A percentile compares a stretch with the other conserved stretches of the same genome.
These are phyloP conservation scores for Tetragonisca angustula DNA, from an alignment of 2,888 invertebrate species.

Conservation along the genomic window DNA sequence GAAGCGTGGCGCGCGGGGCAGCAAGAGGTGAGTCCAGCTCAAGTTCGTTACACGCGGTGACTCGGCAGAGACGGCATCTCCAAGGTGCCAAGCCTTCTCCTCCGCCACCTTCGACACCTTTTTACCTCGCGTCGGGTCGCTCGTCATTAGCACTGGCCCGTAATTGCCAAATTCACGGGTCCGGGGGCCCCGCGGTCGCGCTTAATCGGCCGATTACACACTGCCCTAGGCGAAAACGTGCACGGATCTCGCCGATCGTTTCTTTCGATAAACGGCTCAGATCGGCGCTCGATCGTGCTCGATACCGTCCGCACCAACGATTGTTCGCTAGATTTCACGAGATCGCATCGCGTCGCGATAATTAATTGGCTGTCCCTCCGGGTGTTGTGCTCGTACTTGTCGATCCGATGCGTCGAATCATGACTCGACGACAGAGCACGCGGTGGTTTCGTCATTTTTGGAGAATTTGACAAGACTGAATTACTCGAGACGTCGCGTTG, in stretches of 20 bases:
- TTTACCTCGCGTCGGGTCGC: slow-evolving; percentile 55
- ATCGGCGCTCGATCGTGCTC: slow-evolving; percentile 16
- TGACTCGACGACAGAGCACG: neutral
- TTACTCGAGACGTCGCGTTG: neutral
- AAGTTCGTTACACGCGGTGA: slow-evolving; percentile 83
- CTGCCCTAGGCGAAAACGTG: slow-evolving; percentile 26
- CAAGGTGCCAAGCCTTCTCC: slow-evolving; percentile 45
- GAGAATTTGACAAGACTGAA: neutral
- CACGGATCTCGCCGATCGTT: slow-evolving; percentile 49
- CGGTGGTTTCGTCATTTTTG: neutral
- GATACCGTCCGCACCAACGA: slow-evolving; percentile 17
- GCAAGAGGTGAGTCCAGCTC: slow-evolving; percentile 53
- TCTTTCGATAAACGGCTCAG: slow-evolving; percentile 47
- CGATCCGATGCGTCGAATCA: neutral
- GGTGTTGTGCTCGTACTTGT: neutral
- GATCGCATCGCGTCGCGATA: slow-evolving; percentile 45
- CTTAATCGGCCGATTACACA: slow-evolving; percentile 70
- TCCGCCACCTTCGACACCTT: slow-evolving; percentile 54
- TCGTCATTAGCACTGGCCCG: slow-evolving; percentile 71
- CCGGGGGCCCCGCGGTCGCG: slow-evolving; percentile 62
- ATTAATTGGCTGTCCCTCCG: slow-evolving; percentile 47
- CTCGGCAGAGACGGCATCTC: slow-evolving; percentile 78
- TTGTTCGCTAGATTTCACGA: slow-evolving; percentile 28
- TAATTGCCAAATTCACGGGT: slow-evolving; percentile 76
- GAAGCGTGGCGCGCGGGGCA: slow-evolving; percentile 2